Conservation (phyloP, 2,113 vertebrate species). For the Toxostoma redivivum region DNA sequence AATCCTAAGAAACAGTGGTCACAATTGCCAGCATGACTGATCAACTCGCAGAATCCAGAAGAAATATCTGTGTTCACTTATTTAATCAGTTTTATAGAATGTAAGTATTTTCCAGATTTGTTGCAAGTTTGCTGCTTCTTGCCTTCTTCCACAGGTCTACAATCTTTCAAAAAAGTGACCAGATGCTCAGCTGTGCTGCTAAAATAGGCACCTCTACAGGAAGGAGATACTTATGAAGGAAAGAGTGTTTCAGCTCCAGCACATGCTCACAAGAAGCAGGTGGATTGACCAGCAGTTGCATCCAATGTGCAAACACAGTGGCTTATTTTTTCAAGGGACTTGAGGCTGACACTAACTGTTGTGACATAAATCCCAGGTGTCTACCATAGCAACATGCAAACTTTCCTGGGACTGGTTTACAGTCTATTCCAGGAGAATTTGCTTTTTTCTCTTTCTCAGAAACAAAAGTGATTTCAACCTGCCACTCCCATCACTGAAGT, state of each 20-base stretch:
- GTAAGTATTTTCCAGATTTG: background rate
- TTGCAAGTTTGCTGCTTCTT: background rate
- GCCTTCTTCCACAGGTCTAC: background rate
- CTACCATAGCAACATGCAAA: background rate
- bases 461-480: background rate
- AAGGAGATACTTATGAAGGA: background rate
- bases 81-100: background rate
- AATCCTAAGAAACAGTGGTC: background rate
- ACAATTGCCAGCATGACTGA: background rate
- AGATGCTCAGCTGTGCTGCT: background rate
- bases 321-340: background rate
- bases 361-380: background rate
- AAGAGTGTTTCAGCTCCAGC: background rate
- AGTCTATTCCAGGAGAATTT: background rate
- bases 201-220: background rate
- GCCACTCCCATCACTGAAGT: background rate
- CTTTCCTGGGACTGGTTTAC: background rate
- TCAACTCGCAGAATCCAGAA: background rate
- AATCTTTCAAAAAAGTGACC: background rate
- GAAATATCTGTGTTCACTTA: background rate
- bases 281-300: background rate
- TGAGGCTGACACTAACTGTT: background rate
- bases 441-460: background rate
- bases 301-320: background rate
- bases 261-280: background rate